phyloP scores from a whole-genome alignment of 2,797 vertebrate species.

The Mormyrus hasselquistii region DNA sequence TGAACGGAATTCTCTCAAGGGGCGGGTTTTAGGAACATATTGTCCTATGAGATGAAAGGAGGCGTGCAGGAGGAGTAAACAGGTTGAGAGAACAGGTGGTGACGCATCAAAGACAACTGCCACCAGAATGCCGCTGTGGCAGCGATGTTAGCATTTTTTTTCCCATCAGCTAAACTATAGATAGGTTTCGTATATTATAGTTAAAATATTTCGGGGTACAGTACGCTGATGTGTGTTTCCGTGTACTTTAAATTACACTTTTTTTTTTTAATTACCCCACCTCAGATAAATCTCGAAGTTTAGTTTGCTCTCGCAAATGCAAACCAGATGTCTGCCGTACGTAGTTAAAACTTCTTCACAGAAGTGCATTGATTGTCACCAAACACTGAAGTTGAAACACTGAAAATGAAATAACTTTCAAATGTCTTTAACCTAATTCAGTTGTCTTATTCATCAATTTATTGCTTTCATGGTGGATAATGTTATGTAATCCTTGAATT shows the following conservation, averaged over 20 bases:
- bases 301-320: background rate
- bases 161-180: background rate
- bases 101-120: slow-evolving; percentile 8
- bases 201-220: background rate
- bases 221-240: background rate
- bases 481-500: background rate
- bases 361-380: background rate
- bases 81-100: slow-evolving; percentile 27
- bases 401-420: background rate
- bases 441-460: background rate
- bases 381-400: background rate
- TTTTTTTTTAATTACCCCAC: background rate
- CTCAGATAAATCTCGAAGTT: background rate
- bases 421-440: background rate
- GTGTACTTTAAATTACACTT: background rate
- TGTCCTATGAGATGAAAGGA: background rate
- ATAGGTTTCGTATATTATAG: background rate
- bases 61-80: background rate
- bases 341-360: background rate
- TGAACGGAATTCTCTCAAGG: background rate
- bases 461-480: background rate
- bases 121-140: background rate
- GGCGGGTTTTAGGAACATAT: background rate
- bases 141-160: background rate
- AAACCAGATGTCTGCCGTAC: background rate